Evolutionary conservation across 2,113 vertebrate species (phyloP).

Genomic region (Gopherus evgoodei): DNA sequence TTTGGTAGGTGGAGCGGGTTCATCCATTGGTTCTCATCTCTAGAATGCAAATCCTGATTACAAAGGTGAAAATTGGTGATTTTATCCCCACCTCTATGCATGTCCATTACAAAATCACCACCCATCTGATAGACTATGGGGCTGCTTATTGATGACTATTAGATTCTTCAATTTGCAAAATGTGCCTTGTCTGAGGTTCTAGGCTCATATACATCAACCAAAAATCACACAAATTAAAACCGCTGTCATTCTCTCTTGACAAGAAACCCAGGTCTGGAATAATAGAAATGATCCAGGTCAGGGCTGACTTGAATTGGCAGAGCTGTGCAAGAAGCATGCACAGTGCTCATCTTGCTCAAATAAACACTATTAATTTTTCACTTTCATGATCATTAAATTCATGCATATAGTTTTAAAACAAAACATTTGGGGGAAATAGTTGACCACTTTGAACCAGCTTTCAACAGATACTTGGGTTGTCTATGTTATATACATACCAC

Average conservation of each 20-base stretch:
- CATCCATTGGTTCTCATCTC: not conserved
- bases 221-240: constrained; percentile 14
- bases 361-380: not conserved
- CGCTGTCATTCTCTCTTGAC: not conserved
- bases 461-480: not conserved
- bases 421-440: not conserved
- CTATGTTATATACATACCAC: not conserved
- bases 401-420: not conserved
- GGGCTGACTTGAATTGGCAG: not conserved
- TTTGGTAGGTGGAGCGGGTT: not conserved
- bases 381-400: not conserved
- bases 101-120: not conserved
- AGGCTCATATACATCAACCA: not conserved
- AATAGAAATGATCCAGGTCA: not conserved
- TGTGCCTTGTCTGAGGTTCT: not conserved
- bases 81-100: not conserved
- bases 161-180: not conserved
- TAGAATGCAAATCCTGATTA: not conserved
- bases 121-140: accelerated
- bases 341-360: not conserved
- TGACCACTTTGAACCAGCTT: constrained; percentile 9
- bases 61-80: not conserved
- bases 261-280: not conserved
- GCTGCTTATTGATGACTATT: not conserved
- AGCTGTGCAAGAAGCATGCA: not conserved